Percentiles rank a stretch among this genome's conserved stretches.
These are phyloP conservation scores for Cardiocondyla obscurior DNA, from an alignment of 1,140 invertebrate genomes.

Conservation along the genomic window DNA sequence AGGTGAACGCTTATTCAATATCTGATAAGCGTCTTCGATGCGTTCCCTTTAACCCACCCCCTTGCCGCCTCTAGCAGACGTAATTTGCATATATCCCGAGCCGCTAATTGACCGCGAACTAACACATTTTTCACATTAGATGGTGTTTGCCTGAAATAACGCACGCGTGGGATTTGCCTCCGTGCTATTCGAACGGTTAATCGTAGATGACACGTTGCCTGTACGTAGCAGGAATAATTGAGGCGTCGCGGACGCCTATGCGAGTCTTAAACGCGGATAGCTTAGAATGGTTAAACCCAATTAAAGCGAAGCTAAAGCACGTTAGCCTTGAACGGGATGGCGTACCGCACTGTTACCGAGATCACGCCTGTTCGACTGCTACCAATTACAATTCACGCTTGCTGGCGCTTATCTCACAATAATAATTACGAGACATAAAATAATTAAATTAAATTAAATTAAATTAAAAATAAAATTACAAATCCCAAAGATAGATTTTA, in stretches of 20 bases:
- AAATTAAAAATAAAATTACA: too few species aligned
- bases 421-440: background rate
- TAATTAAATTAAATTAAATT: too few species aligned
- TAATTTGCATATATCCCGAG: background rate
- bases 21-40: background rate
- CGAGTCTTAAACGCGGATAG: constrained; percentile 26
- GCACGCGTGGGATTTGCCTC: background rate
- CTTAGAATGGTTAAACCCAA: constrained; percentile 37
- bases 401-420: background rate
- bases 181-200: background rate
- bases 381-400: background rate
- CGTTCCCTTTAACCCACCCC: too few species aligned
- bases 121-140: background rate
- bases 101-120: background rate
- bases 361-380: background rate
- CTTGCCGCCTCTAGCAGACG: too few species aligned
- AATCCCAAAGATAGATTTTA: background rate
- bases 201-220: background rate
- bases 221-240: constrained; percentile 26
- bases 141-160: background rate
- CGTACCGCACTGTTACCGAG: constrained; percentile 26
- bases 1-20: background rate
- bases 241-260: constrained; percentile 4
- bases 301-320: constrained; percentile 37
- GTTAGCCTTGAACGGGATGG: constrained; percentile 54